A percentile compares a stretch with the other conserved stretches of the same genome.
phyloP scores from a whole-genome alignment of 1,140 invertebrate genomes.

The Hyphantria cunea region DNA sequence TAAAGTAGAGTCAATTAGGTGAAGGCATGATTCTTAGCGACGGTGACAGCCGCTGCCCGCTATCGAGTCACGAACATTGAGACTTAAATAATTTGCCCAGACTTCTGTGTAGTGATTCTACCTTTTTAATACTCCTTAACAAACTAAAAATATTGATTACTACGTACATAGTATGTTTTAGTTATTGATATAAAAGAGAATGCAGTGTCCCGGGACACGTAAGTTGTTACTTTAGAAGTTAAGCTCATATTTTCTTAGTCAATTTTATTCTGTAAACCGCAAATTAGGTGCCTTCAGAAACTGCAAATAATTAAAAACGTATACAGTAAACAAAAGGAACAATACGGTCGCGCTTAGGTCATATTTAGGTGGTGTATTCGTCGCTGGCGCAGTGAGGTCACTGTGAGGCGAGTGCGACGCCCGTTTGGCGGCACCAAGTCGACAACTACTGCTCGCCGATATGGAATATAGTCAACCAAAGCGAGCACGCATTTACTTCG shows the following conservation, averaged over 20 bases:
- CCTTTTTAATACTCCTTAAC: too few species aligned
- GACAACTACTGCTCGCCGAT: conserved; percentile 69
- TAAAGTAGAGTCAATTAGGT: conserved; percentile 51
- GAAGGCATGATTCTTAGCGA: conserved; percentile 42
- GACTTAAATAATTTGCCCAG: conserved; percentile 9
- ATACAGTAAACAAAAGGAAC: conserved; percentile 37
- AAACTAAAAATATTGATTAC: too few species aligned
- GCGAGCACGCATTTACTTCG: conserved; percentile 34
- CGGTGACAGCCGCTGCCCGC: conserved; percentile 21
- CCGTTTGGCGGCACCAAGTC: conserved; percentile 52
- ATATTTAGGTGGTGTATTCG: conserved; percentile 60
- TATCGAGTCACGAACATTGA: conserved; percentile 27
- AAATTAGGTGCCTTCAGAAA: too few species aligned
- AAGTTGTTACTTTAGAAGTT: too few species aligned
- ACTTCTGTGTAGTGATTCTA: not conserved
- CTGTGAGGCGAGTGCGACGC: conserved; percentile 55
- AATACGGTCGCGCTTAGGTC: conserved; percentile 52
- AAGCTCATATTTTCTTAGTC: too few species aligned
- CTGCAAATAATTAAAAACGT: not conserved
- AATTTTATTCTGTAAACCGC: too few species aligned
- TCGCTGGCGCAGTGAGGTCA: conserved; percentile 68
- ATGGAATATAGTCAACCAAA: conserved; percentile 15
- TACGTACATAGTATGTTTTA: too few species aligned
- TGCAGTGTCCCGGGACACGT: too few species aligned
- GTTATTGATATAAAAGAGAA: too few species aligned